These are phyloP conservation scores for Rhabdophis nuchalis DNA, from an alignment of 2,797 vertebrate species.

Conservation along the genomic window DNA sequence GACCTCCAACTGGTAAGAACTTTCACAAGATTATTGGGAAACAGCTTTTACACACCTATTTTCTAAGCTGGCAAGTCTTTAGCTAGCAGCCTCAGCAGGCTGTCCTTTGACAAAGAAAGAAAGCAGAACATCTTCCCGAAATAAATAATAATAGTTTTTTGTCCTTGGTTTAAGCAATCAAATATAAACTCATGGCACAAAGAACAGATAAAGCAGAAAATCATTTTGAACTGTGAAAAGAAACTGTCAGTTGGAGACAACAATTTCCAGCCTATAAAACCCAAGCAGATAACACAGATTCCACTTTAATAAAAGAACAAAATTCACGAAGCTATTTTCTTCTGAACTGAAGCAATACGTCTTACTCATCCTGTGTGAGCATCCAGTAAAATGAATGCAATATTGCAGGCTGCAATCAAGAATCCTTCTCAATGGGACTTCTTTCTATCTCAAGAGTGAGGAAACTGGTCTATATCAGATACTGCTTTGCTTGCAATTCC, in stretches of 20 bases:
- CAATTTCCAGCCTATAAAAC: conserved; percentile 47
- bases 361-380: conserved; percentile 37
- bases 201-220: conserved; percentile 23
- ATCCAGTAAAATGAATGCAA: conserved; percentile 12
- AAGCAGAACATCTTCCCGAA: conserved; percentile 2
- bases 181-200: neutral
- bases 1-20: neutral
- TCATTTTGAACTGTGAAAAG: conserved; percentile 45
- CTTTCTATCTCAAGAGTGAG: neutral
- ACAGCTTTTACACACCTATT: neutral
- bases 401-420: neutral
- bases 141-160: conserved; percentile 24
- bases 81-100: neutral
- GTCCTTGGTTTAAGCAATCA: neutral
- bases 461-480: neutral
- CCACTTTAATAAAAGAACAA: conserved; percentile 50
- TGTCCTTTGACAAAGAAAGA: conserved; percentile 28
- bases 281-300: conserved; percentile 54
- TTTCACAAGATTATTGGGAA: neutral
- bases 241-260: conserved; percentile 53
- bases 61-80: neutral
- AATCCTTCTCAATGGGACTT: neutral
- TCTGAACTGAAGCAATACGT: conserved; percentile 52
- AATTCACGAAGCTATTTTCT: conserved; percentile 48
- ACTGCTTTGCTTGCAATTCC: neutral